phyloP scores from a whole-genome alignment of 2,113 vertebrate species.

The Propithecus coquereli region DNA sequence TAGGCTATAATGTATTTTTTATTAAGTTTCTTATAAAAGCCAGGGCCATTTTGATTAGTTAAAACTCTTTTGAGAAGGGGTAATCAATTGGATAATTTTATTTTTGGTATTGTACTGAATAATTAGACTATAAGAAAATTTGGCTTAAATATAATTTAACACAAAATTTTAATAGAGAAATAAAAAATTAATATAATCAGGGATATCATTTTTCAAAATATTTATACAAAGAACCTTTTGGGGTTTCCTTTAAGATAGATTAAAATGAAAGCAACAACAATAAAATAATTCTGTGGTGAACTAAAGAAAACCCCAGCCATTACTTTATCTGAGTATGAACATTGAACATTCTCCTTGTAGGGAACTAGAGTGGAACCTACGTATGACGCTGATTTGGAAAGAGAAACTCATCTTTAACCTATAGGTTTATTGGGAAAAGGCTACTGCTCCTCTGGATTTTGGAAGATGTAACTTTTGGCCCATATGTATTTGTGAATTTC shows the following conservation, averaged over 20 bases:
- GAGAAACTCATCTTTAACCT: not conserved
- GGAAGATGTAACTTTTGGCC: not conserved
- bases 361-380: not conserved
- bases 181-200: not conserved
- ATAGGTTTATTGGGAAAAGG: not conserved
- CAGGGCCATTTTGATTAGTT: not conserved
- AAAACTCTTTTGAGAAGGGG: not conserved
- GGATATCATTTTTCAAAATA: not conserved
- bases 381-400: not conserved
- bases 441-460: not conserved
- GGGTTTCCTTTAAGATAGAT: not conserved
- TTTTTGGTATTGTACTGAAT: conserved; percentile 11
- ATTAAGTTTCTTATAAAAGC: not conserved
- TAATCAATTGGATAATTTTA: not conserved
- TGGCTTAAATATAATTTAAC: not conserved
- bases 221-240: not conserved
- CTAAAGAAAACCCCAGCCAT: not conserved
- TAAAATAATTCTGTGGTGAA: not conserved
- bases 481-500: not conserved
- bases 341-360: not conserved
- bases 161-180: conserved; percentile 33
- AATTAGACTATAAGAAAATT: not conserved
- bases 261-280: not conserved
- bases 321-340: not conserved
- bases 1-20: not conserved